phyloP scores from a whole-genome alignment of 2,888 invertebrate species.

The Morpho achilles region DNA sequence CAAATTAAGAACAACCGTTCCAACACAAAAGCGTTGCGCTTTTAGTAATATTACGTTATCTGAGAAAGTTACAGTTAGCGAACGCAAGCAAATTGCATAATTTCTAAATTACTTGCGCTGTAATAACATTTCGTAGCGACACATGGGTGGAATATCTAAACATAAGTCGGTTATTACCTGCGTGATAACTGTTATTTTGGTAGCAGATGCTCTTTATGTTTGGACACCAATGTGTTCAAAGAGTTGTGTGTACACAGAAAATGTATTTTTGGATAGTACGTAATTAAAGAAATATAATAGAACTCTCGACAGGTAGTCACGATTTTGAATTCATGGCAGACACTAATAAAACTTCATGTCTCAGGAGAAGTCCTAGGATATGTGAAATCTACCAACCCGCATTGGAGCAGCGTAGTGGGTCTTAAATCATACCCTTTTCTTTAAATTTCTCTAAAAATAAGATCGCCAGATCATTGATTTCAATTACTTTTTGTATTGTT shows the following conservation, averaged over 20 bases:
- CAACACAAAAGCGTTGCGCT: slow-evolving; percentile 1
- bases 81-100: slow-evolving; percentile 25
- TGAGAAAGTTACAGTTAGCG: slow-evolving; percentile 16
- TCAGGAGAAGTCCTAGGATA: too few species aligned
- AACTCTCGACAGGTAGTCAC: too few species aligned
- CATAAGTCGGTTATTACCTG: slow-evolving; percentile 37
- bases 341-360: too few species aligned
- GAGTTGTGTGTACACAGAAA: neutral
- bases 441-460: too few species aligned
- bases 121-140: slow-evolving; percentile 39
- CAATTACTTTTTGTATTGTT: too few species aligned
- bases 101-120: slow-evolving; percentile 35
- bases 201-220: slow-evolving; percentile 26
- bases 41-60: slow-evolving; percentile 2
- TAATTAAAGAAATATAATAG: too few species aligned
- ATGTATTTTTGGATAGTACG: too few species aligned
- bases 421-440: too few species aligned
- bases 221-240: slow-evolving; percentile 18
- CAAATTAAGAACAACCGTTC: neutral
- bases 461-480: too few species aligned
- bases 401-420: too few species aligned
- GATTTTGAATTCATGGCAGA: too few species aligned
- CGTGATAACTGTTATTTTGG: slow-evolving; percentile 30
- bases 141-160: slow-evolving; percentile 38
- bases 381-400: too few species aligned